Percentiles rank a stretch among this genome's conserved stretches.
Conservation (phyloP, 92 coral and sea anemone species). For the Palythoa grandis region DNA sequence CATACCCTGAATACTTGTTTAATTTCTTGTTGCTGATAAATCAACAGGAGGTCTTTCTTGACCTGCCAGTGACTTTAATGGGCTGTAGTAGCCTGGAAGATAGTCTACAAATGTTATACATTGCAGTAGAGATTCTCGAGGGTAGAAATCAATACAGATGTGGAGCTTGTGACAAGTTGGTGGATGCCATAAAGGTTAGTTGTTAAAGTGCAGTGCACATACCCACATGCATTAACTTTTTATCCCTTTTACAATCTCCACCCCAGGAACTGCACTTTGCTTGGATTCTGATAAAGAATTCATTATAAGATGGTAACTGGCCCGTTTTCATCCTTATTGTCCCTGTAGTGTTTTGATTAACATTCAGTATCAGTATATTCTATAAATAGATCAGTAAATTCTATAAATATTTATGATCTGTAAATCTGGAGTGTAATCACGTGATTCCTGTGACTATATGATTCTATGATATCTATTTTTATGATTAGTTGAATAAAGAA, state of each 20-base stretch:
- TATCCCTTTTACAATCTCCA: background rate
- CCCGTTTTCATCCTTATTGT: too few species aligned
- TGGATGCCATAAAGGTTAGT: conserved; percentile 78
- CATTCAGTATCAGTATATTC: too few species aligned
- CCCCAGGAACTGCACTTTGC: background rate
- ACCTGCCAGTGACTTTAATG: conserved; percentile 75
- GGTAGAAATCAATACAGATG: conserved; percentile 81
- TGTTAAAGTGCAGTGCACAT: background rate
- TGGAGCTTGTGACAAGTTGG: conserved; percentile 70
- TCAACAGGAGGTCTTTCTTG: conserved; percentile 79
- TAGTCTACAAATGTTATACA: conserved; percentile 71
- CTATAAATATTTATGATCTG: too few species aligned
- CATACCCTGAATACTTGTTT: background rate
- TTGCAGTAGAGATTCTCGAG: conserved; percentile 63
- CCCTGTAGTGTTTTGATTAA: too few species aligned
- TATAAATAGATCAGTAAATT: too few species aligned
- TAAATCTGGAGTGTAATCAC: too few species aligned
- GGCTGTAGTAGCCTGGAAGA: conserved; percentile 74
- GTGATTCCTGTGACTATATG: too few species aligned
- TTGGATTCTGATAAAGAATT: background rate
- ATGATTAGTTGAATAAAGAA: too few species aligned
- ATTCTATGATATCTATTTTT: too few species aligned
- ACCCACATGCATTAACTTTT: background rate
- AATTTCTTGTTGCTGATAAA: background rate
- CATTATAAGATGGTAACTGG: too few species aligned